Evolutionary conservation across 2,797 vertebrate species (phyloP).

Genomic region (Dermochelys coriacea): DNA sequence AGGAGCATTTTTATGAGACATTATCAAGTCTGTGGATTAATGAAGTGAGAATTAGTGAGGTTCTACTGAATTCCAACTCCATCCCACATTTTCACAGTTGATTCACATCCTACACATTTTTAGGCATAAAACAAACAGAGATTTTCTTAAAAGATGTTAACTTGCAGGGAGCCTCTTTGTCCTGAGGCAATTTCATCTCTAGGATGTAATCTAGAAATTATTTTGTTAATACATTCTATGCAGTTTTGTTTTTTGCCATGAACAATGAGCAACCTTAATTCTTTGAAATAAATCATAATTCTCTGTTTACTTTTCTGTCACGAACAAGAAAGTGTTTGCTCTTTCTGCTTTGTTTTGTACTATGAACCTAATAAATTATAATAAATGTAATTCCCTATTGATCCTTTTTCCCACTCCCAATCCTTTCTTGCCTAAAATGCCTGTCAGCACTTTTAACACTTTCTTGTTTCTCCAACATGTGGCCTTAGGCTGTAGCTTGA

Average conservation of each 20-base stretch:
- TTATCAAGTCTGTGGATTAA: not conserved
- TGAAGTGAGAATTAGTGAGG: slow-evolving; percentile 20
- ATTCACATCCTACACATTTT: not conserved
- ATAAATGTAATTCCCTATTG: slow-evolving; percentile 50
- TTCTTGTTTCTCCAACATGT: slow-evolving; percentile 76
- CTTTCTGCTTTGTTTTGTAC: slow-evolving; percentile 31
- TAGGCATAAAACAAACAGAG: slow-evolving; percentile 26
- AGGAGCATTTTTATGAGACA: not conserved
- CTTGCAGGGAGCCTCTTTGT: slow-evolving; percentile 42
- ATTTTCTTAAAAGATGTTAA: slow-evolving; percentile 50
- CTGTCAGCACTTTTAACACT: slow-evolving; percentile 75
- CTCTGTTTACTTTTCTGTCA: slow-evolving; percentile 73
- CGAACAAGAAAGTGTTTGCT: slow-evolving; percentile 43
- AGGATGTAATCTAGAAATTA: slow-evolving; percentile 54
- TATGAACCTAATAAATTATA: slow-evolving; percentile 59
- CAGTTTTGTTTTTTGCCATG: slow-evolving; percentile 38
- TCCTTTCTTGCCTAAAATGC: slow-evolving; percentile 75
- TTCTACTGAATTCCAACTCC: not conserved
- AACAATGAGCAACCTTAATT: slow-evolving; percentile 58
- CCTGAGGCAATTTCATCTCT: slow-evolving; percentile 20
- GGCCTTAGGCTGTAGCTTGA: slow-evolving; percentile 79
- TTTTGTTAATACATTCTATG: not conserved
- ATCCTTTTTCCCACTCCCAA: slow-evolving; percentile 34
- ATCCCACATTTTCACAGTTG: slow-evolving; percentile 38
- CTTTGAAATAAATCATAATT: slow-evolving; percentile 67